Evolutionary conservation across 2,888 invertebrate genomes (phyloP).

Genomic region (Pasiphila rectangulata): DNA sequence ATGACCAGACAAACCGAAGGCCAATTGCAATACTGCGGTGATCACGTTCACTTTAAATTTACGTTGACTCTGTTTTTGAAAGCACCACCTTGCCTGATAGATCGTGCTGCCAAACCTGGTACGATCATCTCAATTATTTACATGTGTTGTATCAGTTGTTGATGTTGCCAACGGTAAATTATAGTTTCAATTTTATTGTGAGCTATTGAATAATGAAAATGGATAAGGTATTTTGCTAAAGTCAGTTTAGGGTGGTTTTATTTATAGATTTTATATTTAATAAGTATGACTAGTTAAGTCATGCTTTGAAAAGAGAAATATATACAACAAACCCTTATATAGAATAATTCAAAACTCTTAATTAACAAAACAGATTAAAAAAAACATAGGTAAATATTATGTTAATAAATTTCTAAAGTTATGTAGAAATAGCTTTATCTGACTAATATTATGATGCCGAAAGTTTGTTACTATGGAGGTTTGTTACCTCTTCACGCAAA

Average conservation of each 20-base stretch:
- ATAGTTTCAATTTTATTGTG: conserved; percentile 39
- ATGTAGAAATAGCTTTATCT: no score
- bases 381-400: no score
- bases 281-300: no score
- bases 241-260: not conserved
- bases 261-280: not conserved
- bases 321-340: no score
- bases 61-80: not conserved
- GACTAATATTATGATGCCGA: no score
- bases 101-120: conserved; percentile 68
- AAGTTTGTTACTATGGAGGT: no score
- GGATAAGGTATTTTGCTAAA: conserved; percentile 19
- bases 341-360: no score
- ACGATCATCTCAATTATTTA: conserved; percentile 77
- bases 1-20: no score
- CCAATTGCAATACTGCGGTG: not conserved
- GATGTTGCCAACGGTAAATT: conserved; percentile 68
- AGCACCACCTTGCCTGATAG: conserved; percentile 62
- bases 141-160: conserved; percentile 78
- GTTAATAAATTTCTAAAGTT: no score
- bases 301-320: no score
- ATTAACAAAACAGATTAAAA: no score
- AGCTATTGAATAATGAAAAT: conserved; percentile 5
- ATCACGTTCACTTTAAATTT: not conserved
- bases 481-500: no score